Base-by-base conservation (phyloP, 1,140 invertebrate genomes). In the Solen grandis region DNA sequence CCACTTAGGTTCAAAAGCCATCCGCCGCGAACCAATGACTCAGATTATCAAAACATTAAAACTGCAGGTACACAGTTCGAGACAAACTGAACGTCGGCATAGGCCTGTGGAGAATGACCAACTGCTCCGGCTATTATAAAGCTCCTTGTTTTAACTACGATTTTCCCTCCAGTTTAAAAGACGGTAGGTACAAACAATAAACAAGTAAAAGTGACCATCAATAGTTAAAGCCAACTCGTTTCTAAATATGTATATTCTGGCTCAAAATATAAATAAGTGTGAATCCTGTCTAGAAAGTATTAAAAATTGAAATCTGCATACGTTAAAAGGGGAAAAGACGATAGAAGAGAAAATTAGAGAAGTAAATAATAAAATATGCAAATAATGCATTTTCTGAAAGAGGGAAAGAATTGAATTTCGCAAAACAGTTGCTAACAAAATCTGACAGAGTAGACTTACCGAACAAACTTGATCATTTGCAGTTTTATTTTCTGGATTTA, bases 81-180 rank as follows among this genome's bases (percentile, higher is more conserved):
- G 76, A 70, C 31, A 79, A 79, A 57, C 16, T 29, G 13, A 79
- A 79, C 22, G 36, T 70, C 22, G 66, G 65, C 19, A 35, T 79
- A 16, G 76, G 76, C 16, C 38, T 79, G 5, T 79, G 65, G 76
- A 60, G 55, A 41, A 62, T 68, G 63, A 69, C 65, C 5, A 46
- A 78, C 29, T 78, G 75, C 55, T 78, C 75, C 4, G 75, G 75
- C 19, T 68, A 19, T 5, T 69, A 78, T 33, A 57, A 59, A 5
- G 63, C 63, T 14, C 75, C 75, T 10, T 78, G 75, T 60, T 36
- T 13, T 16, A 52, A 59, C 29, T 25, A n/a, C 0, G 63, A 68
- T 16, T 57, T 69, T 60, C 65, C 65, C 0, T 25, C 33, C 27
- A 65, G 16, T 29, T 65, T 60, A 14, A 19, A 38, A 0, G 60